Conservation (phyloP, 2,888 invertebrate species). For the Nysson spinosus region DNA sequence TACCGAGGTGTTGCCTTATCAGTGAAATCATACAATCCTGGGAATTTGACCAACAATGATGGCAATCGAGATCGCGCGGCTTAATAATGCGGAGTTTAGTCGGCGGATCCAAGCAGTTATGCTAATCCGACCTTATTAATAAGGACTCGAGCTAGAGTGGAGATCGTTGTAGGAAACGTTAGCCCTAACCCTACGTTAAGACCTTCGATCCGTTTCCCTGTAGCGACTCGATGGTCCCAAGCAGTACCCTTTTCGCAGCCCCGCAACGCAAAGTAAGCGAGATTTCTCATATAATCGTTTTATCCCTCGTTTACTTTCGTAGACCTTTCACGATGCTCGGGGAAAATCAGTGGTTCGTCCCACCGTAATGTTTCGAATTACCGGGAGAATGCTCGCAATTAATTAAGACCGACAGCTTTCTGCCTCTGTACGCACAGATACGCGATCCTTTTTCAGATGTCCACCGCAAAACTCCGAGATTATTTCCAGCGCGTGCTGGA, state of each 20-base stretch:
- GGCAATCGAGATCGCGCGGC: constrained; percentile 59
- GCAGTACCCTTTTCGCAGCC: constrained; percentile 30
- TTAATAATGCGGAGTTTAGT: constrained; percentile 64
- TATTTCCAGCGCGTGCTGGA: neutral
- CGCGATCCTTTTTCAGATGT: neutral
- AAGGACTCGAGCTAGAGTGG: constrained; percentile 68
- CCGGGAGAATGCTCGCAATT: constrained; percentile 54
- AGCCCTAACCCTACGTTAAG: constrained; percentile 66
- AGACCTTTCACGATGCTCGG: constrained; percentile 47
- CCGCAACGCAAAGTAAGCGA: constrained; percentile 60
- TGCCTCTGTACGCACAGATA: constrained; percentile 2
- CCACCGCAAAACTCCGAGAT: neutral
- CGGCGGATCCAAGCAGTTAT: constrained; percentile 65
- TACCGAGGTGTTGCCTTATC: too few relatives aligned
- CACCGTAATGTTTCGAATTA: constrained; percentile 49
- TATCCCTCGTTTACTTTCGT: constrained; percentile 59
- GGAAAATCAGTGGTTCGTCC: constrained; percentile 61
- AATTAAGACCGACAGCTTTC: constrained; percentile 59
- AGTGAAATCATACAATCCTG: constrained; percentile 23
- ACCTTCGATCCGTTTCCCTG: constrained; percentile 52
- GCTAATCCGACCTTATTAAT: constrained; percentile 72
- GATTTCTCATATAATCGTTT: constrained; percentile 73
- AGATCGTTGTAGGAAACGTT: constrained; percentile 65
- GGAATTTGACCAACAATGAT: constrained; percentile 49
- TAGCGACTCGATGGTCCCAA: constrained; percentile 8